These are phyloP conservation scores for Perca schrenkii DNA, from an alignment of 2,113 vertebrate species.

Conservation along the genomic window DNA sequence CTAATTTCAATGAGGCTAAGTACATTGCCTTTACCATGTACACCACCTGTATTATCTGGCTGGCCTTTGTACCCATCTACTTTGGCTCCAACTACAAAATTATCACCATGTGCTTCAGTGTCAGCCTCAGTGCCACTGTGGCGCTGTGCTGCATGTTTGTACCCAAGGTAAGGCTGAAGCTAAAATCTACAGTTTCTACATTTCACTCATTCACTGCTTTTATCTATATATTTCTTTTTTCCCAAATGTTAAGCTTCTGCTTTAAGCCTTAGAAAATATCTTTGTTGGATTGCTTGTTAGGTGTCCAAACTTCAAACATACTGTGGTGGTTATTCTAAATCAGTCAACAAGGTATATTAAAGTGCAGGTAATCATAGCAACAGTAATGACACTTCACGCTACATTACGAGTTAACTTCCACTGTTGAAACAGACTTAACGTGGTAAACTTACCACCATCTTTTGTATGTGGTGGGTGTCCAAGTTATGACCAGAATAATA, in stretches of 20 bases:
- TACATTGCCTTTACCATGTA: conserved; percentile 99
- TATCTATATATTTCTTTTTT: background rate
- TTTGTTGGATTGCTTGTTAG: background rate
- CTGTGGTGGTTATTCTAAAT: background rate
- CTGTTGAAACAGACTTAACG: background rate
- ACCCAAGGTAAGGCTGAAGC: conserved; percentile 87
- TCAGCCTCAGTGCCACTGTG: conserved; percentile 97
- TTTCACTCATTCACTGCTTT: background rate
- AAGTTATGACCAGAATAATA: background rate
- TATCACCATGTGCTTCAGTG: conserved; percentile 99
- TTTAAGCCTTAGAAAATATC: background rate
- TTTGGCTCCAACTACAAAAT: conserved; percentile 99
- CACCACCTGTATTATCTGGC: conserved; percentile 99
- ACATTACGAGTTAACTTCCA: background rate
- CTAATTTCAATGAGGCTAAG: conserved; percentile 99
- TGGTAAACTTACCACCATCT: background rate
- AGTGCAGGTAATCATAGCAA: conserved; percentile 12
- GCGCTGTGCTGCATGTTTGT: conserved; percentile 98
- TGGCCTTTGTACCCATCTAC: conserved; percentile 99
- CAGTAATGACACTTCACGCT: background rate
- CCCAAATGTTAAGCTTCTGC: background rate
- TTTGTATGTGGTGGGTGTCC: background rate
- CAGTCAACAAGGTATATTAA: background rate
- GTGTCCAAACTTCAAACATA: background rate
- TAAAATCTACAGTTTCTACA: background rate